phyloP scores from a whole-genome alignment of 2,888 invertebrate species.

The Ganaspis brasiliensis region DNA sequence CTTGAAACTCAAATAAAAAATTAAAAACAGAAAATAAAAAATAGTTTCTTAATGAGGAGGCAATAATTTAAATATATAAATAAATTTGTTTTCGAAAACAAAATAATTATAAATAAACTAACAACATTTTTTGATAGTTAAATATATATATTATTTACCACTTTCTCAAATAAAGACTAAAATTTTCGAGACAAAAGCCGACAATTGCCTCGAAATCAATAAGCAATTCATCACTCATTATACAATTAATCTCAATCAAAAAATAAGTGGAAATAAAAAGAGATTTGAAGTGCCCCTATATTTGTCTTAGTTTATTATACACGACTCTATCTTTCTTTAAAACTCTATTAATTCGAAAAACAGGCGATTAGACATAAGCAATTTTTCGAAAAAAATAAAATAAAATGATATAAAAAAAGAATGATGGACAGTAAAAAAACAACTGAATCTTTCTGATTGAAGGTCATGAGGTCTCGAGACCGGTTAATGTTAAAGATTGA shows the following conservation, averaged over 20 bases:
- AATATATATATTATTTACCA: no score
- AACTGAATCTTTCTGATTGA: constrained; percentile 26
- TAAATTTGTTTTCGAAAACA: no score
- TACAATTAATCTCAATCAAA: constrained; percentile 16
- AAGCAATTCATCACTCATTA: background rate
- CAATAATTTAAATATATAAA: no score
- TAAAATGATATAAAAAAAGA: background rate
- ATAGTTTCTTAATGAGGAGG: no score
- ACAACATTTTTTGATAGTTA: no score
- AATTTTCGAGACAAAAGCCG: no score
- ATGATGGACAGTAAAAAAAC: constrained; percentile 12
- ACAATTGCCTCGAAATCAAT: background rate
- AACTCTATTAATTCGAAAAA: background rate
- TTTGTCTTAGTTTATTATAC: background rate
- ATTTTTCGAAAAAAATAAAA: background rate
- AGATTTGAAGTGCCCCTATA: background rate
- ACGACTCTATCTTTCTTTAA: background rate
- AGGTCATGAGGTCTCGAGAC: constrained; percentile 38
- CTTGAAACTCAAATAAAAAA: no score
- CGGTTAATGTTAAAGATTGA: constrained; percentile 8
- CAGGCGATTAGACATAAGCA: background rate
- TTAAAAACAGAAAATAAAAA: no score
- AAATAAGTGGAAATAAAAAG: background rate
- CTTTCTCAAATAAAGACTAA: no score
- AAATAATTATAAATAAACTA: no score